Evolutionary conservation across 2,113 vertebrate species (phyloP).

Genomic region (Heloderma charlesbogerti): DNA sequence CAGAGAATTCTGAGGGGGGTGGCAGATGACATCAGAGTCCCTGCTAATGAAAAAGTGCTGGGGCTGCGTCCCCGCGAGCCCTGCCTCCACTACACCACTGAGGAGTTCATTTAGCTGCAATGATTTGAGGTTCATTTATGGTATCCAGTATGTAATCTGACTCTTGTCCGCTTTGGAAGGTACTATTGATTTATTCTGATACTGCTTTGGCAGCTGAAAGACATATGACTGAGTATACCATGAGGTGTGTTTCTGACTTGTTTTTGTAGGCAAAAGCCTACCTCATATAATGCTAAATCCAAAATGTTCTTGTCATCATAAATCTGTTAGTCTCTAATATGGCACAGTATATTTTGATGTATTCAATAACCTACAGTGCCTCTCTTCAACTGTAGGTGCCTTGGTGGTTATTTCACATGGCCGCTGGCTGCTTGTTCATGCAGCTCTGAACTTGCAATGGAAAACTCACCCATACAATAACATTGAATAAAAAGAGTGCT

Average conservation of each 20-base stretch:
- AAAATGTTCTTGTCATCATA: not conserved
- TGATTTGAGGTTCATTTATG: not conserved
- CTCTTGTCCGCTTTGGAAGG: not conserved
- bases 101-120: not conserved
- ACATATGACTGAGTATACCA: not conserved
- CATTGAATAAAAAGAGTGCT: not conserved
- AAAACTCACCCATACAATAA: too few species aligned
- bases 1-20: too few species aligned
- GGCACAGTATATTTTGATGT: too few species aligned
- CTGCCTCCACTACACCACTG: too few species aligned
- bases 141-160: not conserved
- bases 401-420: not conserved
- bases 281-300: not conserved
- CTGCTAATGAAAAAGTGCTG: too few species aligned
- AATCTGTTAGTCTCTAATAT: not conserved
- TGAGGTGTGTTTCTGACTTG: not conserved
- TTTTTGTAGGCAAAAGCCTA: not conserved
- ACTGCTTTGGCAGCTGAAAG: not conserved
- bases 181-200: not conserved
- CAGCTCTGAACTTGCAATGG: not conserved
- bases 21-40: too few species aligned
- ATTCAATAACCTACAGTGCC: not conserved
- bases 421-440: not conserved
- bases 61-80: too few species aligned
- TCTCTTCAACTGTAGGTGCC: not conserved